Base-by-base conservation (phyloP, 2,888 invertebrate genomes). In the Timema cristinae region DNA sequence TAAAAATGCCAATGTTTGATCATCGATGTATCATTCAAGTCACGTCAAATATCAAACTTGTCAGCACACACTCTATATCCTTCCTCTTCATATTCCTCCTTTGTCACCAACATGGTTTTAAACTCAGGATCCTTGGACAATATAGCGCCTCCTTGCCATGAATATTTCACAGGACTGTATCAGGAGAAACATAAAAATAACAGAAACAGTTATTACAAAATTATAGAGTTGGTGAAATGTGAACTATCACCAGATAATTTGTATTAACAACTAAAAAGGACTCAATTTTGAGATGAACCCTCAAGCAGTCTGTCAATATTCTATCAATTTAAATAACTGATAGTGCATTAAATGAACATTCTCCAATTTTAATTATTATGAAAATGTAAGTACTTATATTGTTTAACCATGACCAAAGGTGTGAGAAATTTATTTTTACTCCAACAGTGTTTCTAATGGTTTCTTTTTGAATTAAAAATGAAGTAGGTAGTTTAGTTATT, bases 41-140 rank as follows among this genome's bases (percentile, higher is more conserved):
- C 81, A 81, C 75, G 15, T 85, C 75, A 86, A 67, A 84, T 80
- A 73, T 86, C 86, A 78, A 87, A 87, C 76, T 83, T 82, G 76
- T 88, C 86, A 73, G 84, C 83, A 77, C 88, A 88, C 66, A 86
- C 81, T 59, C 80, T 80, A 54, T 86, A 83, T 13, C 97, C 97
- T 79, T 91, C 89, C 81, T 97, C 97, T 75, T 96, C 95, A 81
- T 95, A 98, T 77, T 96, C 92, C 76, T 93, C 91, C 77, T 89
- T 89, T 0, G 93, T 92, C 4, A 96, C 89, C 74, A 92, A 84
- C 77, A 88, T 85, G 0, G 87, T 88, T 75, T 89, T 86, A 77
- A 96, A 93, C 59, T 89, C 87, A 8, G 91, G 86, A 80, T 92
- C 91, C 77, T 88, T 84, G 6, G 93, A 88, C 61, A 97, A 83